Conservation (phyloP, 2,797 vertebrate genomes). For the Propithecus deckenii region DNA sequence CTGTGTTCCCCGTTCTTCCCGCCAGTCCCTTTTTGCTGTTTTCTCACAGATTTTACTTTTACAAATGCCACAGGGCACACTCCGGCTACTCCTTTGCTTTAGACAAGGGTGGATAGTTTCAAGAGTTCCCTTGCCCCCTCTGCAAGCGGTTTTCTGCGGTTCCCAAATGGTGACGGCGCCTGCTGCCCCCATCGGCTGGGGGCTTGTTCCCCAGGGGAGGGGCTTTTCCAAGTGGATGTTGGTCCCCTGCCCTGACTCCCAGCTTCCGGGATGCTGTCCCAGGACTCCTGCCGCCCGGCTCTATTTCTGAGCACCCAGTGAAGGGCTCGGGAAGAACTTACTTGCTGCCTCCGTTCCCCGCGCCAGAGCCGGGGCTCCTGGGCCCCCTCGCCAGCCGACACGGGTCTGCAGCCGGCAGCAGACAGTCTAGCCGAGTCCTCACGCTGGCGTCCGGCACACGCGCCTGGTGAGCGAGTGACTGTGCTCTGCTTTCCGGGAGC, state of each 20-base stretch:
- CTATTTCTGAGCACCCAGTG: no score
- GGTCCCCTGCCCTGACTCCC: accelerated
- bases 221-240: not conserved
- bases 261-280: not conserved
- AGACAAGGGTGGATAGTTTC: no score
- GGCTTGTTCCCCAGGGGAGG: accelerated
- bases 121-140: accelerated
- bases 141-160: not conserved
- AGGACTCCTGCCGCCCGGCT: accelerated
- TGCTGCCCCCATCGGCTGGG: accelerated
- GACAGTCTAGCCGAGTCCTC: accelerated
- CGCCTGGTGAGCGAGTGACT: no score
- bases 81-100: not conserved
- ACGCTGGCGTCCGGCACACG: accelerated
- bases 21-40: not conserved
- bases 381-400: accelerated
- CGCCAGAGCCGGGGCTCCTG: accelerated
- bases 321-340: accelerated
- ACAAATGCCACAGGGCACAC: accelerated
- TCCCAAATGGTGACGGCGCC: accelerated
- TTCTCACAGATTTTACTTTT: not conserved
- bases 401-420: not conserved
- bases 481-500: accelerated
- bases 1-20: accelerated
- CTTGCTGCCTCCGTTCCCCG: accelerated